Evolutionary conservation across 2,888 invertebrate genomes (phyloP).

Genomic region (Nomada hirtipes): DNA sequence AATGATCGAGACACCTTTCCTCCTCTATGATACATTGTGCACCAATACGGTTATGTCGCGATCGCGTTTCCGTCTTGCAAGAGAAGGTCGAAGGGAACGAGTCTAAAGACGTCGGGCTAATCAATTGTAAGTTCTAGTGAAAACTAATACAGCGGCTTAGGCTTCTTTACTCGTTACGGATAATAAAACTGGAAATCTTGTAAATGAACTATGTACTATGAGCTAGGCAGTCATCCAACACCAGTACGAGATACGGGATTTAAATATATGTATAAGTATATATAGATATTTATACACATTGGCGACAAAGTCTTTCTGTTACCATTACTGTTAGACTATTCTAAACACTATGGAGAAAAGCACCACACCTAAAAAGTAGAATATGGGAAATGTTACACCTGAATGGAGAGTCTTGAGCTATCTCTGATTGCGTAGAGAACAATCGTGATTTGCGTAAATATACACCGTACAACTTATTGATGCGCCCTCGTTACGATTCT

Average conservation of each 20-base stretch:
- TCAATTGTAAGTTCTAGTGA: constrained; percentile 73
- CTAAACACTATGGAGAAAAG: constrained; percentile 72
- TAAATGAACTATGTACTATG: constrained; percentile 79
- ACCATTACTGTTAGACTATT: constrained; percentile 75
- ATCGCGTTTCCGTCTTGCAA: constrained; percentile 19
- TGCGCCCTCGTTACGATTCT: constrained; percentile 17
- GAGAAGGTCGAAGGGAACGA: constrained; percentile 19
- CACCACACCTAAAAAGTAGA: constrained; percentile 57
- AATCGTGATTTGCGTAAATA: constrained; percentile 3
- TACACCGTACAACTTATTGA: neutral
- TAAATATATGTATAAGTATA: constrained; percentile 56
- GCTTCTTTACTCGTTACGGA: constrained; percentile 68
- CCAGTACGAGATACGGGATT: constrained; percentile 78
- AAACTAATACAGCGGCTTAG: constrained; percentile 75
- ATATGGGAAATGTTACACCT: constrained; percentile 45
- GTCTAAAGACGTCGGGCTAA: constrained; percentile 67
- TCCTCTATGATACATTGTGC: constrained; percentile 49
- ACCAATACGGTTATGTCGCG: constrained; percentile 39
- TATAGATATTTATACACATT: constrained; percentile 55
- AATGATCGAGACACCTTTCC: constrained; percentile 37
- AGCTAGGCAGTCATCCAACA: constrained; percentile 83
- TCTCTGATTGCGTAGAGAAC: constrained; percentile 17
- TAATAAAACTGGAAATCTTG: constrained; percentile 73
- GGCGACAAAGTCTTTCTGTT: constrained; percentile 63
- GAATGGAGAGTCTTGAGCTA: constrained; percentile 40